These are phyloP conservation scores for Herminia tarsipennalis DNA, from an alignment of 2,888 invertebrate species.

Conservation along the genomic window DNA sequence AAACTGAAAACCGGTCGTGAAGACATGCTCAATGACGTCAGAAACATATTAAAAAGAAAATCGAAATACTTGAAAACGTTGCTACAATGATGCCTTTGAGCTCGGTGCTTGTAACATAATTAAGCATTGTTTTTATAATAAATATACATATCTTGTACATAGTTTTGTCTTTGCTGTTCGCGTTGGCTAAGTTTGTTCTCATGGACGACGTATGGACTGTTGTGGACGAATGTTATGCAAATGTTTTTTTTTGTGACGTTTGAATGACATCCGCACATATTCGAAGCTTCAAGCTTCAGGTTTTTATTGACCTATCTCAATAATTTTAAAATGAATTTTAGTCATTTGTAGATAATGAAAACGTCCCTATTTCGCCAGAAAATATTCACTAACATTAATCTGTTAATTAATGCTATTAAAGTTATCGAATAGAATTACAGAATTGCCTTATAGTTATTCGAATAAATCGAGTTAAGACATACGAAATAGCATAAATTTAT, in stretches of 20 bases:
- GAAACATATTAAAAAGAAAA: slow-evolving; percentile 83
- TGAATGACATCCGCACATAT: no score
- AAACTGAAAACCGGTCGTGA: slow-evolving; percentile 80
- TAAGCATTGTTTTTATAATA: slow-evolving; percentile 43
- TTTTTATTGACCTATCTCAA: slow-evolving; percentile 8
- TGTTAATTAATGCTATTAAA: neutral
- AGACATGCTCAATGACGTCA: slow-evolving; percentile 80
- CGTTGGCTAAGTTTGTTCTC: slow-evolving; percentile 7
- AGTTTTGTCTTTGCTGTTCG: slow-evolving; percentile 40
- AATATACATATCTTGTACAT: slow-evolving; percentile 66
- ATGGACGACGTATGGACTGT: no score
- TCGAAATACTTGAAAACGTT: slow-evolving; percentile 79
- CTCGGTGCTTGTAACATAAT: slow-evolving; percentile 35
- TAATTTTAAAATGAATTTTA: slow-evolving; percentile 22
- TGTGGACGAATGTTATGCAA: no score
- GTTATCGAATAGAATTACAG: slow-evolving; percentile 22
- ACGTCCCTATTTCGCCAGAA: slow-evolving; percentile 13
- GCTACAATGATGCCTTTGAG: slow-evolving; percentile 64
- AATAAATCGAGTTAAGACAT: slow-evolving; percentile 30
- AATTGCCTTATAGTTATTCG: slow-evolving; percentile 37
- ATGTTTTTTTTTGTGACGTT: no score
- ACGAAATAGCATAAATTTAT: slow-evolving; percentile 31
- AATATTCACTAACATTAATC: slow-evolving; percentile 6
- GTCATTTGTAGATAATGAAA: slow-evolving; percentile 20
- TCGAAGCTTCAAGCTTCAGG: slow-evolving; percentile 10